Conservation (phyloP, 2,888 invertebrate species). For the Volucella bombylans region DNA sequence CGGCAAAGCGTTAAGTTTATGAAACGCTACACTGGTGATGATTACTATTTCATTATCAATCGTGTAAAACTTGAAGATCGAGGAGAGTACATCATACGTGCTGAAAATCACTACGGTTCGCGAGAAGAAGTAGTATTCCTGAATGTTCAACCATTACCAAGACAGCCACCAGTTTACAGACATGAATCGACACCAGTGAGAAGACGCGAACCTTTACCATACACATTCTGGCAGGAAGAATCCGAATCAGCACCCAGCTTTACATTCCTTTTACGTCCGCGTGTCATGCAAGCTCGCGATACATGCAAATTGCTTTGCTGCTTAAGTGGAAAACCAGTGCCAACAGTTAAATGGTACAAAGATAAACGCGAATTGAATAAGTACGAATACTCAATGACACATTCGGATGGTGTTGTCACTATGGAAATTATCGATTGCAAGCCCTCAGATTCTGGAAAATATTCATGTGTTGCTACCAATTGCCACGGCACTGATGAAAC, state of each 20-base stretch:
- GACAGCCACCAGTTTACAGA: conserved; percentile 82
- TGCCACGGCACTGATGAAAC: conserved; percentile 97
- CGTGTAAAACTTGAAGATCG: conserved; percentile 96
- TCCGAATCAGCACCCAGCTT: conserved; percentile 97
- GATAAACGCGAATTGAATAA: conserved; percentile 95
- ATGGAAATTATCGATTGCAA: conserved; percentile 98
- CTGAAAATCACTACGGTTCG: conserved; percentile 97
- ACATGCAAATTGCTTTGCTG: conserved; percentile 99
- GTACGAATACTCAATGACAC: conserved; percentile 94
- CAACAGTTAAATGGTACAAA: conserved; percentile 96
- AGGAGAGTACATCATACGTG: conserved; percentile 98
- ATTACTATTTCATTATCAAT: conserved; percentile 98
- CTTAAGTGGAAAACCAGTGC: conserved; percentile 96
- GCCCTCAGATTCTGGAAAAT: conserved; percentile 97
- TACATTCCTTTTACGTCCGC: conserved; percentile 98
- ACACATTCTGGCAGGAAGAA: conserved; percentile 95
- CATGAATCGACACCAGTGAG: conserved; percentile 88
- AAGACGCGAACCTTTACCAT: conserved; percentile 91
- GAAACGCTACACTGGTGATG: conserved; percentile 98
- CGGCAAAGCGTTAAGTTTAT: conserved; percentile 99
- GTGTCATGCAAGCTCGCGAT: conserved; percentile 97
- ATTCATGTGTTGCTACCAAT: conserved; percentile 96
- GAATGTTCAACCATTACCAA: conserved; percentile 91
- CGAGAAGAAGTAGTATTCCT: conserved; percentile 98
- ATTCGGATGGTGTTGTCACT: conserved; percentile 97